Evolutionary conservation across 2,113 vertebrate species (phyloP).

Genomic region (Cyprinodon tularosa): DNA sequence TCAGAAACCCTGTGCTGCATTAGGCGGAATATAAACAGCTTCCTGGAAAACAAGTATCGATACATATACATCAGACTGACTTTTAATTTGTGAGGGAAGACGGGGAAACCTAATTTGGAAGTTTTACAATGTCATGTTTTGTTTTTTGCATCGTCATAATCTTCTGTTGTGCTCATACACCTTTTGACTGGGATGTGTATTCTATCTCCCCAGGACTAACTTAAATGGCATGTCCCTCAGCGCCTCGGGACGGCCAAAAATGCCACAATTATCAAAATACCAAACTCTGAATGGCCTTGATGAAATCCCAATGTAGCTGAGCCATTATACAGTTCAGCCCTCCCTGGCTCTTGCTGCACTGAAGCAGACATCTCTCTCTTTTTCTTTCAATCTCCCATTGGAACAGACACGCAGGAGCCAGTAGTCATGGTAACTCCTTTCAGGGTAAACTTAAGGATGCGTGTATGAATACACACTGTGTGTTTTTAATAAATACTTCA

Average conservation of each 20-base stretch:
- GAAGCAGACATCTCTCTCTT: constrained; percentile 48
- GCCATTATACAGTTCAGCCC: constrained; percentile 67
- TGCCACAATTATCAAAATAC: constrained; percentile 49
- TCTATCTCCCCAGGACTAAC: constrained; percentile 19
- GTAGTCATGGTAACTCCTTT: constrained; percentile 77
- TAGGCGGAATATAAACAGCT: neutral
- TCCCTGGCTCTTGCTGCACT: constrained; percentile 38
- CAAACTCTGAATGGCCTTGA: constrained; percentile 75
- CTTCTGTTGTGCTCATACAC: neutral
- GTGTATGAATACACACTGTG: constrained; percentile 35
- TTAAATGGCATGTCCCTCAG: constrained; percentile 54
- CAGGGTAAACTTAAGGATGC: constrained; percentile 71
- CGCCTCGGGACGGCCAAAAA: constrained; percentile 42
- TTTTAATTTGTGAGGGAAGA: constrained; percentile 9
- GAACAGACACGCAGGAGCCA: constrained; percentile 67
- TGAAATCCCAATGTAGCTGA: constrained; percentile 67
- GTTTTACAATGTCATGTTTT: constrained; percentile 21
- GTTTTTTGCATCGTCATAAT: constrained; percentile 26
- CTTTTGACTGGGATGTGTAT: constrained; percentile 31
- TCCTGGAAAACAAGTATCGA: constrained; percentile 1
- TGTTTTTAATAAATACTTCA: constrained; percentile 63
- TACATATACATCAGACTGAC: neutral
- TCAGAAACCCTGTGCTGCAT: constrained; percentile 10
- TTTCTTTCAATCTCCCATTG: constrained; percentile 36
- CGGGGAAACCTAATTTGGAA: constrained; percentile 16